phyloP scores from a whole-genome alignment of 2,797 vertebrate species.

The Acrossocheilus wenchowensis region DNA sequence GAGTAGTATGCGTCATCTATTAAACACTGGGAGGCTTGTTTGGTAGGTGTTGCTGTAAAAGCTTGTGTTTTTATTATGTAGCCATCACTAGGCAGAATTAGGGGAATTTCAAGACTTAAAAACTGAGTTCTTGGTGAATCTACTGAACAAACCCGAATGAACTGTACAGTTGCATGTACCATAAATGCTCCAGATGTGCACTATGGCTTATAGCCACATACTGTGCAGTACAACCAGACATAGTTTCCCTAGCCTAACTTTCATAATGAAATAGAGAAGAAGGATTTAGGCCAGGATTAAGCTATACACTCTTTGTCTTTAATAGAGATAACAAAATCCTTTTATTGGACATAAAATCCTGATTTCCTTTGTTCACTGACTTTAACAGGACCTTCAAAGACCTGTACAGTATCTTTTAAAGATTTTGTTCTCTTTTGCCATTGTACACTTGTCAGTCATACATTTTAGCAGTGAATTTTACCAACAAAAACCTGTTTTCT shows the following conservation, averaged over 20 bases:
- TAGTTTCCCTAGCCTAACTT: neutral
- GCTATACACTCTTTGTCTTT: neutral
- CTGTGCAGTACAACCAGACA: neutral
- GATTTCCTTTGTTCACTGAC: neutral
- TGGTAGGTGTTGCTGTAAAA: slow-evolving; percentile 22
- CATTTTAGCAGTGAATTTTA: slow-evolving; percentile 12
- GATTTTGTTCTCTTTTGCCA: neutral
- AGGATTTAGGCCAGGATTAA: neutral
- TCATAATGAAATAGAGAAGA: slow-evolving; percentile 12
- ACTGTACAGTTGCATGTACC: neutral
- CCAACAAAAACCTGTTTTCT: neutral
- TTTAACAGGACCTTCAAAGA: slow-evolving; percentile 28
- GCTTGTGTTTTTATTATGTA: slow-evolving; percentile 42
- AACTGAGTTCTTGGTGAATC: neutral
- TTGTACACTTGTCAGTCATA: slow-evolving; percentile 5
- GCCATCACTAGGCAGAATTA: slow-evolving; percentile 24
- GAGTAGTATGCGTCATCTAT: neutral
- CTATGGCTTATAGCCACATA: neutral
- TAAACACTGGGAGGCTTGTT: slow-evolving; percentile 13
- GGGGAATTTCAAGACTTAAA: neutral
- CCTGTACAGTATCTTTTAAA: neutral
- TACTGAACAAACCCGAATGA: slow-evolving; percentile 2
- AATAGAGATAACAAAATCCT: neutral
- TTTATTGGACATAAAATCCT: slow-evolving; percentile 15
- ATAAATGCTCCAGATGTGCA: slow-evolving; percentile 3